These are phyloP conservation scores for Aptenodytes patagonicus DNA, from an alignment of 2,113 vertebrate species.

Conservation along the genomic window DNA sequence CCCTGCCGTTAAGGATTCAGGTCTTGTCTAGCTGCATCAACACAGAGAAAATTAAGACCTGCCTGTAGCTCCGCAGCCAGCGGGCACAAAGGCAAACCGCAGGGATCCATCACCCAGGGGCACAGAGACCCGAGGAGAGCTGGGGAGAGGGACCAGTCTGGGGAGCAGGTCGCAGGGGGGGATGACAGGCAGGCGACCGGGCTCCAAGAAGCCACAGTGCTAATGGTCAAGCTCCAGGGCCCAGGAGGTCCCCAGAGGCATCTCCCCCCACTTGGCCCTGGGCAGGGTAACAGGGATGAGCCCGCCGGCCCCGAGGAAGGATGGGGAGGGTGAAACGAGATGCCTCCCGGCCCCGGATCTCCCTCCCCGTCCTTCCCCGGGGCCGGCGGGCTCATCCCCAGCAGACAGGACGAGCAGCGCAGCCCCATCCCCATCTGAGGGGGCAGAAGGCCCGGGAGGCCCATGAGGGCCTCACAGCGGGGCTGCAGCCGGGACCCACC, in stretches of 20 bases:
- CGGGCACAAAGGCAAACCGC: neutral
- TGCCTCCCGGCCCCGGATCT: no score
- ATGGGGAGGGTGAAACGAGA: no score
- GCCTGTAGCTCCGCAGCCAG: neutral
- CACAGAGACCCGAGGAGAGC: neutral
- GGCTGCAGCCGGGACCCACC: neutral
- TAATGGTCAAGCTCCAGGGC: neutral
- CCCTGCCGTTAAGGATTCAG: neutral
- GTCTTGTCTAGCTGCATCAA: constrained; percentile 6
- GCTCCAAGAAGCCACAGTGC: neutral
- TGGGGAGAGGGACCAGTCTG: neutral
- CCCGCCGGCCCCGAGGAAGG: neutral
- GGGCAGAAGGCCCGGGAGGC: neutral
- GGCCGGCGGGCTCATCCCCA: neutral
- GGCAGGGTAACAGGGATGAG: neutral
- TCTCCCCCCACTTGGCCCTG: neutral
- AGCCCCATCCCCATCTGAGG: neutral
- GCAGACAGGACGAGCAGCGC: neutral
- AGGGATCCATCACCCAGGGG: neutral
- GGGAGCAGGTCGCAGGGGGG: neutral
- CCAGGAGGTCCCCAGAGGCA: neutral
- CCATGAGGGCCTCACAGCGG: neutral
- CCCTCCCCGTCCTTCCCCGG: neutral
- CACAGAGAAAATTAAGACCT: neutral
- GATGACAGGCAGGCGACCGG: neutral